Percentiles rank a stretch among this genome's conserved stretches.
phyloP scores from a whole-genome alignment of 2,797 vertebrate genomes.

The Percopsis omiscomaycus region DNA sequence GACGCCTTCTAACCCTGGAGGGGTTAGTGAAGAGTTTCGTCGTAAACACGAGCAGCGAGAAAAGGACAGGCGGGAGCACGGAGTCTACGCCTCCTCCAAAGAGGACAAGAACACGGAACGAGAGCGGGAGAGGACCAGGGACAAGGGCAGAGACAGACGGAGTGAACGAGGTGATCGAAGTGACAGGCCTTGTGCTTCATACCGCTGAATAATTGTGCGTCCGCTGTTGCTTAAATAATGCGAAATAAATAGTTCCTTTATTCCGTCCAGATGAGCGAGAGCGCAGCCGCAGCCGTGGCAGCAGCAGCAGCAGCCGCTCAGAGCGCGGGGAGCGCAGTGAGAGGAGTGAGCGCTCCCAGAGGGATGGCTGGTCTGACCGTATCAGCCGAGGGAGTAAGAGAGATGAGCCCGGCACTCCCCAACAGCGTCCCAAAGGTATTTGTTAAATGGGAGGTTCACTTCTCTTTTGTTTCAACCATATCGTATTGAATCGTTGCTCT shows the following conservation, averaged over 20 bases:
- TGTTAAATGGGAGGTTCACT: neutral
- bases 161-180: conserved; percentile 67
- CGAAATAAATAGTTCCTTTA: neutral
- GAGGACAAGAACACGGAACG: conserved; percentile 84
- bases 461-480: neutral
- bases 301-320: conserved; percentile 71
- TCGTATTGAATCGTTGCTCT: too few species aligned
- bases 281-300: conserved; percentile 67
- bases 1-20: conserved; percentile 93
- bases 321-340: conserved; percentile 74
- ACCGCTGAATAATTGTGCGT: neutral
- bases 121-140: conserved; percentile 76
- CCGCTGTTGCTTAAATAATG: neutral
- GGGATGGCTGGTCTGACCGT: conserved; percentile 85
- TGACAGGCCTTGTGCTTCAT: neutral
- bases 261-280: conserved; percentile 82
- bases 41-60: conserved; percentile 90
- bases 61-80: conserved; percentile 89
- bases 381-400: conserved; percentile 81
- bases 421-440: conserved; percentile 87
- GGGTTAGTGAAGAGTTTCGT: conserved; percentile 94
- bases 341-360: conserved; percentile 76
- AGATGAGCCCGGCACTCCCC: conserved; percentile 86
- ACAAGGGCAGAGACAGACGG: conserved; percentile 75
- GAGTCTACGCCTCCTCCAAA: conserved; percentile 94